Conservation (phyloP, 2,888 invertebrate genomes). For the Leptinotarsa peninsularis region DNA sequence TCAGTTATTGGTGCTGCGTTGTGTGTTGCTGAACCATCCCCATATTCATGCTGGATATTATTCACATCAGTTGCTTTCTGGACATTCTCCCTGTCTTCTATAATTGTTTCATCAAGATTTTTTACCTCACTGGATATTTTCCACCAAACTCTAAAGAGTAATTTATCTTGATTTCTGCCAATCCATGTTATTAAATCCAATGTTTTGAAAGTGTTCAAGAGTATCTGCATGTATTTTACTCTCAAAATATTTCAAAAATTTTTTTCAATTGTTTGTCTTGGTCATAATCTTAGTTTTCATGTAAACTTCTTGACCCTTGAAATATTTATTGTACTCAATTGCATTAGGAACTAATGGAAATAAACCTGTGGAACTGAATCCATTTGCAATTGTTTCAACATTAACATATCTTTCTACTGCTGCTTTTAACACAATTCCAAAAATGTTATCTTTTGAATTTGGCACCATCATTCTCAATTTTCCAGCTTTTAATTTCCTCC, state of each 20-base stretch:
- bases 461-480: slow-evolving; percentile 23
- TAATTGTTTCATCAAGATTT: slow-evolving; percentile 1
- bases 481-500: slow-evolving; percentile 27
- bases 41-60: slow-evolving; percentile 5
- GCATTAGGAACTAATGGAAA: slow-evolving; percentile 18
- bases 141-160: slow-evolving; percentile 17
- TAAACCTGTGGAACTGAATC: slow-evolving; percentile 20
- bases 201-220: slow-evolving; percentile 24
- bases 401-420: slow-evolving; percentile 32
- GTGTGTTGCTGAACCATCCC: slow-evolving; percentile 3
- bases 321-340: slow-evolving; percentile 26
- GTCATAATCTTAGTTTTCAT: slow-evolving; percentile 22
- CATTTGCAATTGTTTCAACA: slow-evolving; percentile 29
- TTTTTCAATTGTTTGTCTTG: slow-evolving; percentile 19
- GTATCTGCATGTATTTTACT: slow-evolving; percentile 21
- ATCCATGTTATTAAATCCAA: slow-evolving; percentile 22
- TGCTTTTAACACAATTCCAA: slow-evolving; percentile 22
- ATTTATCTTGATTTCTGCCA: slow-evolving; percentile 23
- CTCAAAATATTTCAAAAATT: slow-evolving; percentile 16
- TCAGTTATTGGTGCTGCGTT: slow-evolving; percentile 16
- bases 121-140: slow-evolving; percentile 21
- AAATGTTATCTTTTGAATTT: slow-evolving; percentile 28
- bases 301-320: slow-evolving; percentile 20
- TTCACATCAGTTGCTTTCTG: slow-evolving; percentile 18
- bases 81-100: slow-evolving; percentile 20